These are phyloP conservation scores for Trachythela sp. DNA, from an alignment of 64 coral and sea anemone genomes.

Conservation along the genomic window DNA sequence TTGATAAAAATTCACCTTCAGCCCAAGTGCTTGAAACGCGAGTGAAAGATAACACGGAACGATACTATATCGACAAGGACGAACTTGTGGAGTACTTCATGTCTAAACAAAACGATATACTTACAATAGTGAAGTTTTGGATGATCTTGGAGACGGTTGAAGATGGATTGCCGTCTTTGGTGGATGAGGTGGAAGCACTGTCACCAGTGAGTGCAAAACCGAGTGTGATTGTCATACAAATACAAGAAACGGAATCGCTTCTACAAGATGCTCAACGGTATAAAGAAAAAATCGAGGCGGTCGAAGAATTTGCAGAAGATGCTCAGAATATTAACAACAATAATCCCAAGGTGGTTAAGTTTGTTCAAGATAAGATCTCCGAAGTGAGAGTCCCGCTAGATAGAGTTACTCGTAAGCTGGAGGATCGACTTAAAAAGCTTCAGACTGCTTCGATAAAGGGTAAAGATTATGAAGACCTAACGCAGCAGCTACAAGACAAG, in stretches of 20 bases:
- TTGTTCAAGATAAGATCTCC: slow-evolving; percentile 63
- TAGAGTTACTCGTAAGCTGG: slow-evolving; percentile 57
- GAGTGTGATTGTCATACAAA: slow-evolving; percentile 7
- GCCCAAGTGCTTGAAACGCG: neutral
- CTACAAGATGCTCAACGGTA: neutral
- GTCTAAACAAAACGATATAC: neutral
- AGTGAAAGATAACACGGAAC: neutral
- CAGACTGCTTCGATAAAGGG: slow-evolving; percentile 64
- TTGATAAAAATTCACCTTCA: neutral
- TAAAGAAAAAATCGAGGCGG: slow-evolving; percentile 68
- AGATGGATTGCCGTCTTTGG: slow-evolving; percentile 64
- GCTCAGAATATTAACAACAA: slow-evolving; percentile 20
- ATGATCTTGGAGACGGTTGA: slow-evolving; percentile 76
- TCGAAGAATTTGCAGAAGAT: slow-evolving; percentile 80
- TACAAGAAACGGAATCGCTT: neutral
- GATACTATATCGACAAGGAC: neutral
- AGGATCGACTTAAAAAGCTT: slow-evolving; percentile 63
- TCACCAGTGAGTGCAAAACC: slow-evolving; percentile 54
- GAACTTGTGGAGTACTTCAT: neutral
- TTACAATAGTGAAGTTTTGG: slow-evolving; percentile 59
- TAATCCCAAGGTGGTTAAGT: slow-evolving; percentile 31
- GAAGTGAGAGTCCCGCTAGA: slow-evolving; percentile 65
- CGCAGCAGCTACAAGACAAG: slow-evolving; percentile 70
- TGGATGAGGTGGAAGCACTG: slow-evolving; percentile 58
- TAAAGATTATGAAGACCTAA: slow-evolving; percentile 77